A percentile compares a stretch with the other conserved stretches of the same genome.
phyloP scores from a whole-genome alignment of 2,797 vertebrate species.

The Pseudochromis fuscus region DNA sequence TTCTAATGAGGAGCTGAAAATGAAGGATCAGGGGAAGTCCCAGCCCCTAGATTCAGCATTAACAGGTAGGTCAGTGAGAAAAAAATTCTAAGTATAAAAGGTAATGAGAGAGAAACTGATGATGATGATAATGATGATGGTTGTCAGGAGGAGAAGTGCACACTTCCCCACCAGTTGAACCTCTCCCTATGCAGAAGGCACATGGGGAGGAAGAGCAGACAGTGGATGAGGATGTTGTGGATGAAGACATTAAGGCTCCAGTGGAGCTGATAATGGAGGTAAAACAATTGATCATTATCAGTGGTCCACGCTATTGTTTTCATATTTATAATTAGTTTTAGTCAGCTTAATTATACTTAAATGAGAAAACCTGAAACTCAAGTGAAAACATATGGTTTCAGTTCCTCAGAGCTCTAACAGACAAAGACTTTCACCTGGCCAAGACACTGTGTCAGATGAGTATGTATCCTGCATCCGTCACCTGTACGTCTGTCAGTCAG shows the following conservation, averaged over 20 bases:
- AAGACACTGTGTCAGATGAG: slow-evolving; percentile 89
- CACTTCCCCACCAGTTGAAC: slow-evolving; percentile 17
- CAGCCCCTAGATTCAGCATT: not conserved
- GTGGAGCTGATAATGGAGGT: slow-evolving; percentile 75
- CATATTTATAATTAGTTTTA: not conserved
- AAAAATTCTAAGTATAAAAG: slow-evolving; percentile 1
- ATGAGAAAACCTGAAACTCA: slow-evolving; percentile 11
- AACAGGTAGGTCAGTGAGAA: slow-evolving; percentile 34
- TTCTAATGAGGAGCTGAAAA: slow-evolving; percentile 16
- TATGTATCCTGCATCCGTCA: slow-evolving; percentile 75
- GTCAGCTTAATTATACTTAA: not conserved
- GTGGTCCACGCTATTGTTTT: not conserved
- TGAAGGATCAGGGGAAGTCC: slow-evolving; percentile 1
- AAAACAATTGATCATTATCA: slow-evolving; percentile 11
- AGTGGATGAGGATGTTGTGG: slow-evolving; percentile 26
- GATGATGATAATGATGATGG: not conserved
- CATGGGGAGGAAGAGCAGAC: slow-evolving; percentile 26
- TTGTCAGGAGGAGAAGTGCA: slow-evolving; percentile 22
- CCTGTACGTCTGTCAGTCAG: slow-evolving; percentile 11
- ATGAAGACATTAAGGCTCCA: slow-evolving; percentile 61
- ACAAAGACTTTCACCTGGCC: slow-evolving; percentile 81
- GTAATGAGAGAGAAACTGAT: not conserved
- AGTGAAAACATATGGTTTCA: slow-evolving; percentile 72
- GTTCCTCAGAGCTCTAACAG: slow-evolving; percentile 89
- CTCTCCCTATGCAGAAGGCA: not conserved